A percentile compares a stretch with the other conserved stretches of the same genome.
These are phyloP conservation scores for Drosophila repleta DNA, from an alignment of 1,140 invertebrate genomes.

Conservation along the genomic window DNA sequence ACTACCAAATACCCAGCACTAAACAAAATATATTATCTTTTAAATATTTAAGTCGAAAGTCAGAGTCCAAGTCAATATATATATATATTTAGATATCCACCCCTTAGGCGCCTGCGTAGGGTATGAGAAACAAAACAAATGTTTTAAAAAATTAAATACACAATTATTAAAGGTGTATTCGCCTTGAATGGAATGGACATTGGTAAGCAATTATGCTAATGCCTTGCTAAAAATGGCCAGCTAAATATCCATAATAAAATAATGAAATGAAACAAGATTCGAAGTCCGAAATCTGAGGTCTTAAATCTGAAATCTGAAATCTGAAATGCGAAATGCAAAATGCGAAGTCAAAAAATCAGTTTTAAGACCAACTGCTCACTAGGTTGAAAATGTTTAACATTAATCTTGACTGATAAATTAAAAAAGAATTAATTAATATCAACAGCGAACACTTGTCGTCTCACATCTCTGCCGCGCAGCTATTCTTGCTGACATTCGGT, in stretches of 20 bases:
- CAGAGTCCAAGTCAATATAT: no score
- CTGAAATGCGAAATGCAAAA: conserved; percentile 13
- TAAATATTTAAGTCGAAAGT: no score
- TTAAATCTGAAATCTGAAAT: conserved; percentile 18
- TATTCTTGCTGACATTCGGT: conserved; percentile 29
- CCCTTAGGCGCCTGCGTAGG: neutral
- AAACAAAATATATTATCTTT: neutral
- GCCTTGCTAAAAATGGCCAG: conserved; percentile 65
- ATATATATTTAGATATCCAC: no score
- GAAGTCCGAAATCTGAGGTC: conserved; percentile 25
- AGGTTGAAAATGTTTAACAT: conserved; percentile 75
- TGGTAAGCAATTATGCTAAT: conserved; percentile 76
- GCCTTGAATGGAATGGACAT: conserved; percentile 74
- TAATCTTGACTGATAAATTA: conserved; percentile 81
- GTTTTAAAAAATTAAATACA: conserved; percentile 72
- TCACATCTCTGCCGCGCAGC: conserved; percentile 18
- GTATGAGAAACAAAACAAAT: conserved; percentile 34
- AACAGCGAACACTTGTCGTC: conserved; percentile 55
- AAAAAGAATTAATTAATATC: conserved; percentile 77
- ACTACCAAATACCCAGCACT: conserved; percentile 1
- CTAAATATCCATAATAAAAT: conserved; percentile 73
- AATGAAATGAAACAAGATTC: conserved; percentile 58
- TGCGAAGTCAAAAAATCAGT: conserved; percentile 39
- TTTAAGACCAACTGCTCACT: conserved; percentile 54
- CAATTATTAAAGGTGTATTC: conserved; percentile 77